Percentiles rank a stretch among this genome's conserved stretches.
phyloP scores from a whole-genome alignment of 2,888 invertebrate species.

The Drosophila neotestacea region DNA sequence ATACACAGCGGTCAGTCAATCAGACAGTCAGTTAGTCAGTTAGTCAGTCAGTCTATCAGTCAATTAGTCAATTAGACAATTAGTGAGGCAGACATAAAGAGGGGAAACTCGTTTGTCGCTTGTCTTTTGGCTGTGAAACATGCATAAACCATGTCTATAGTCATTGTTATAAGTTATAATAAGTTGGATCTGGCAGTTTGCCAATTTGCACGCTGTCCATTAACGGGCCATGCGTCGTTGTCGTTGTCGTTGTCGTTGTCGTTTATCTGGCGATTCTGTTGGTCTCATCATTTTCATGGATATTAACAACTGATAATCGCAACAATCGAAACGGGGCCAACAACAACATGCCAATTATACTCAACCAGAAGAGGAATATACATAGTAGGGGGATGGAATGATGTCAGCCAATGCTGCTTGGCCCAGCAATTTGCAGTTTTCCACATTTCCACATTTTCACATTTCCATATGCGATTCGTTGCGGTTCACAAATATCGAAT shows the following conservation, averaged over 20 bases:
- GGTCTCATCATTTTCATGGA: conserved; percentile 75
- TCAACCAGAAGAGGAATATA: not conserved
- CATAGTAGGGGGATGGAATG: conserved; percentile 17
- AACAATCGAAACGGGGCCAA: conserved; percentile 64
- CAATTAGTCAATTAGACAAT: conserved; percentile 30
- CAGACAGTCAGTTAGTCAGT: conserved; percentile 7
- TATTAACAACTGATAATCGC: conserved; percentile 82
- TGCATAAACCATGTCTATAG: conserved; percentile 47
- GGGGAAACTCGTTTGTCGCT: conserved; percentile 52
- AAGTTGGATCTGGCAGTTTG: conserved; percentile 57
- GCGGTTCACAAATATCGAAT: conserved; percentile 24
- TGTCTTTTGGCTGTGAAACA: conserved; percentile 39
- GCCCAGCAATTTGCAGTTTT: conserved; percentile 42
- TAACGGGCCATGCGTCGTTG: conserved; percentile 63
- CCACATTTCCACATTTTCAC: conserved; percentile 30
- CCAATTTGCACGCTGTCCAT: conserved; percentile 79
- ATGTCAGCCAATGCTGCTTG: conserved; percentile 42
- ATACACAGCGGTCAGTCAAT: conserved; percentile 57
- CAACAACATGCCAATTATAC: conserved; percentile 38
- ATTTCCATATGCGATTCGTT: conserved; percentile 68
- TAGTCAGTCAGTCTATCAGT: conserved; percentile 5
- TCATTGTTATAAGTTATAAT: conserved; percentile 48
- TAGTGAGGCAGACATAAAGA: conserved; percentile 11
- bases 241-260: too few relatives aligned
- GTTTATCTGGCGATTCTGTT: conserved; percentile 59